Base-by-base conservation (phyloP, 2,888 invertebrate species). In the Sthenelais limicola region DNA sequence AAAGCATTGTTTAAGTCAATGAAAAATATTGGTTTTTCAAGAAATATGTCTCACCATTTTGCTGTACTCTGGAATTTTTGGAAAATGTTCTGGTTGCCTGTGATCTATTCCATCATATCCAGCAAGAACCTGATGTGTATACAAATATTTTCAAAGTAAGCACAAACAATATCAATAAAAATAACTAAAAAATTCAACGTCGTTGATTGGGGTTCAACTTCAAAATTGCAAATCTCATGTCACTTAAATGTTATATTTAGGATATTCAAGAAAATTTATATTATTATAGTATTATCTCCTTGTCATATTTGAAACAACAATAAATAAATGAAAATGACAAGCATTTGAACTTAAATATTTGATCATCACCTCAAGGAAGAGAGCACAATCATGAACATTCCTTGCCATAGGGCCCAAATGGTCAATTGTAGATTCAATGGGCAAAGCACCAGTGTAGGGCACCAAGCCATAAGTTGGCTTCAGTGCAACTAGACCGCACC, bases 391-490 rank as follows among this genome's bases (percentile, higher is more conserved):
- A 1, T 73, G 56, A 4, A 86, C 86, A 28, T 79, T 86, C 4
- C 77, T 76, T 5, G 86, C 81, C 82, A 86, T 85, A 24, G 86
- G 85, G 51, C 86, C 86, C 0, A 80, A 69, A 71, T 84, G 84
- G 72, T 86, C 86, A 1, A 84, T 21, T 0, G 81, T 79, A 9
- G 74, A 75, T 43, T 84, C 82, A 28, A 85, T 79, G 9, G 80
- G 62, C n/a, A 77, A 54, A 0, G 79, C 77, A 0, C 86, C 86
- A 1, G 85, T 85, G 74, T 84, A 85, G 0, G 86, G 84, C 12
- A 86, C 85, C 33, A 86, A 79, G 1, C 86, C 86, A 52, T 68
- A 81, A 3, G 86, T 85, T 12, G 86, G 85, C 74, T 86, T 86
- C n/a, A 83, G 72, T 1, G 85, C 86, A 24, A 86, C 86, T 18